phyloP scores from a whole-genome alignment of 2,113 vertebrate genomes.

The Heloderma charlesbogerti region DNA sequence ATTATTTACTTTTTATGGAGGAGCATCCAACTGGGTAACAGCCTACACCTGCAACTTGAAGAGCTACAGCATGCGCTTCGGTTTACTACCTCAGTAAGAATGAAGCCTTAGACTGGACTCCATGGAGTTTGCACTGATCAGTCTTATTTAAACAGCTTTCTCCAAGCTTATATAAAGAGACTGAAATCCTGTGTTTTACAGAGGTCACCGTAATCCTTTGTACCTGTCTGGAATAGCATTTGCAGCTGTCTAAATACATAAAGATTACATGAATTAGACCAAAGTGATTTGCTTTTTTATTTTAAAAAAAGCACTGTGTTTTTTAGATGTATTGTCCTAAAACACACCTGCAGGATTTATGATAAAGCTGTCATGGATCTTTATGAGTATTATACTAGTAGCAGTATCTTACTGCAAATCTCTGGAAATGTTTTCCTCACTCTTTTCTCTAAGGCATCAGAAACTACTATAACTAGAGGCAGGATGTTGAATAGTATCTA shows the following conservation, averaged over 20 bases:
- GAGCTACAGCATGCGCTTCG: neutral
- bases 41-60: neutral
- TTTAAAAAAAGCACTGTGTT: neutral
- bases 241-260: neutral
- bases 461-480: neutral
- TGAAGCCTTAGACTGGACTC: neutral
- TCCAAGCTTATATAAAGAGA: neutral
- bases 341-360: slow-evolving; percentile 17
- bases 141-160: slow-evolving; percentile 3
- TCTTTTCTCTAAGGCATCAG: neutral
- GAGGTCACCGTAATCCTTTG: slow-evolving; percentile 1
- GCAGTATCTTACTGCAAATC: neutral
- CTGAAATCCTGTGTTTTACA: neutral
- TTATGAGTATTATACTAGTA: slow-evolving; percentile 7
- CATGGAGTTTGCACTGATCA: neutral
- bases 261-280: slow-evolving; percentile 17
- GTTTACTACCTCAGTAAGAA: neutral
- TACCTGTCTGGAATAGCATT: neutral
- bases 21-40: neutral
- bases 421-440: neutral
- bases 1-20: neutral
- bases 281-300: slow-evolving; percentile 17
- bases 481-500: neutral
- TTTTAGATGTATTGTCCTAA: slow-evolving; percentile 41
- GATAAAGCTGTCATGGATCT: slow-evolving; percentile 22